Evolutionary conservation across 2,888 invertebrate species (phyloP), one percentile per base, ranked within the genome.

Genomic region (Mesorhabditis belari): DNA sequence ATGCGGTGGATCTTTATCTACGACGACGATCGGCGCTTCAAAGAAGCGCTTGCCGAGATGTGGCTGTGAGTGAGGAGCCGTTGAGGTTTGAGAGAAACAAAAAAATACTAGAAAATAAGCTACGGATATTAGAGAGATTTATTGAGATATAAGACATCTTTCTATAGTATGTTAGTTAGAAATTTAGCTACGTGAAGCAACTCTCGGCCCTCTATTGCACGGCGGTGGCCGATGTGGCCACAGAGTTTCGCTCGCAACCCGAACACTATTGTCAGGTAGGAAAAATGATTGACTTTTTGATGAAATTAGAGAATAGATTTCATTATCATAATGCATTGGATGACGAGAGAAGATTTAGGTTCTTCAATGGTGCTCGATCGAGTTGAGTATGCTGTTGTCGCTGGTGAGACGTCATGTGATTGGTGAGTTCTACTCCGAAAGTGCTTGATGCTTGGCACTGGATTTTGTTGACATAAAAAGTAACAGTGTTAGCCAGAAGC

Each of bases 201-300:
- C 63, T 74, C 5, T 67, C 66, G 21, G 54, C 55, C 2, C 58
- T 75, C 1, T 73, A 65, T 57, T 73, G 61, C 56, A 70, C 66
- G 27, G 73, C 75, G 5, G 76, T 79, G 21, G 60, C 67, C 28
- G 77, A 78, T 26, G 73, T 77, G 23, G 65, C 69, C 55, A 70
- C 65, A 19, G 77, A 77, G 55, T 75, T 73, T 63, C 56, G 62
- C 25, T 49, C 60, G 5, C 69, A 76, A 59, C 66, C 71, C 0
- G 64, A 74, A 55, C 66, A 72, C 57, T 74, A 71, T 29, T 75
- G 74, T 51, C 67, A 70, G 94, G 67, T 67, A 9, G 26, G 9
- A 19, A 12, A 25, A 23, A 55, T 6, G n/a, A 44, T 50, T n/a
- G 24, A 17, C 52, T 51, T 57, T 57, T 25, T 53, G 49, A 2